Conservation (phyloP, 2,888 invertebrate genomes). For the Dugesia japonica region DNA sequence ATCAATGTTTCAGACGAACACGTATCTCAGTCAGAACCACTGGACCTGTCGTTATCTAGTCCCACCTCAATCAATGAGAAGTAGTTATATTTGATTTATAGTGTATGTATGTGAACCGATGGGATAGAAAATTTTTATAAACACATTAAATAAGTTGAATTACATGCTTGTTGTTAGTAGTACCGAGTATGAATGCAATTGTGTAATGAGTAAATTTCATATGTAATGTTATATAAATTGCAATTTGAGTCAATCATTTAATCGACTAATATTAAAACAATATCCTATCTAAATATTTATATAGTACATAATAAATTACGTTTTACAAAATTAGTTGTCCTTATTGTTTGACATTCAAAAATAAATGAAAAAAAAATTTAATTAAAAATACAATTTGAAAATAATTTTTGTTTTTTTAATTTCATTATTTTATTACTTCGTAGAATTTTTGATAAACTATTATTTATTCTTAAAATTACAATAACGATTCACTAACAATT, state of each 20-base stretch:
- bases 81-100: slow-evolving; percentile 6
- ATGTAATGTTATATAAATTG: neutral
- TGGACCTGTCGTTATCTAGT: slow-evolving; percentile 16
- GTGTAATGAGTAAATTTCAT: neutral
- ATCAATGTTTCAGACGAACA: slow-evolving; percentile 10
- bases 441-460: no score
- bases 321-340: neutral
- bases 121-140: neutral
- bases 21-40: slow-evolving; percentile 13
- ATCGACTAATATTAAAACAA: neutral
- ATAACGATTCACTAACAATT: no score
- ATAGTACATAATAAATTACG: neutral
- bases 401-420: no score
- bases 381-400: no score
- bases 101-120: neutral
- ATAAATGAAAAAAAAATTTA: no score
- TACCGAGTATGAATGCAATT: neutral
- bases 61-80: slow-evolving; percentile 11
- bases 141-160: neutral
- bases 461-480: no score
- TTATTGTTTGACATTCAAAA: no score
- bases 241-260: neutral
- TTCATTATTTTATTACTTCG: no score
- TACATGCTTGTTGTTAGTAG: neutral
- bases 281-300: neutral